Conservation (phyloP, 2,797 vertebrate species). For the Dromococcyx pavoninus region DNA sequence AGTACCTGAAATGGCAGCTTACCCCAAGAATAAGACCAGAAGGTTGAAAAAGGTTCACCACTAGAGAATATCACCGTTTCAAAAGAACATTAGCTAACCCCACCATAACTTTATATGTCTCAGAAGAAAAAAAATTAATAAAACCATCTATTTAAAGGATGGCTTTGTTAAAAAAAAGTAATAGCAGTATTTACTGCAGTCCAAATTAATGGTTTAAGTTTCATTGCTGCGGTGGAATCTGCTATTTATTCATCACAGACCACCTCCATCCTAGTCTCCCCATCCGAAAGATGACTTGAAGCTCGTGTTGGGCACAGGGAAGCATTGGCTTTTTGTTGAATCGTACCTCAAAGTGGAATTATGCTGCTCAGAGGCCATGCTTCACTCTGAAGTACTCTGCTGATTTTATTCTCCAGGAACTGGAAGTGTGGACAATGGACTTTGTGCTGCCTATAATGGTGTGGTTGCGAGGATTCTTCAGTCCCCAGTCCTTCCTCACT, state of each 20-base stretch:
- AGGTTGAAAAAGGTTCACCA: neutral
- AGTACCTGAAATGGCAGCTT: neutral
- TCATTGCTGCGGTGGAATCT: neutral
- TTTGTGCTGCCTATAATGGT: slow-evolving; percentile 74
- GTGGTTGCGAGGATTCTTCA: slow-evolving; percentile 80
- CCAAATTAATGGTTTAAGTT: neutral
- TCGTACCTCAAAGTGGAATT: neutral
- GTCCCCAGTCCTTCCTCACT: slow-evolving; percentile 80
- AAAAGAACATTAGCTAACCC: neutral
- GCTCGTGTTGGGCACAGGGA: neutral
- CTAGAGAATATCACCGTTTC: neutral
- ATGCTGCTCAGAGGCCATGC: neutral
- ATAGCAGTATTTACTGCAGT: neutral
- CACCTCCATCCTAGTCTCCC: neutral
- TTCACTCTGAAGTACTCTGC: neutral
- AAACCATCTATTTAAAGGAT: neutral
- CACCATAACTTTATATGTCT: neutral
- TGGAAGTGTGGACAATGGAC: slow-evolving; percentile 77
- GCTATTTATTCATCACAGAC: neutral
- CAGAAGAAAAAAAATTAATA: neutral
- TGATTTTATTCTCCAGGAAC: slow-evolving; percentile 63
- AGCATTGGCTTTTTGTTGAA: neutral
- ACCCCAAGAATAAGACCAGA: neutral
- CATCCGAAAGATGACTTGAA: neutral
- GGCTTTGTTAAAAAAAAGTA: neutral